A percentile compares a stretch with the other conserved stretches of the same genome.
Evolutionary conservation across 2,888 invertebrate genomes (phyloP).

Genomic region (Nomada fucata): DNA sequence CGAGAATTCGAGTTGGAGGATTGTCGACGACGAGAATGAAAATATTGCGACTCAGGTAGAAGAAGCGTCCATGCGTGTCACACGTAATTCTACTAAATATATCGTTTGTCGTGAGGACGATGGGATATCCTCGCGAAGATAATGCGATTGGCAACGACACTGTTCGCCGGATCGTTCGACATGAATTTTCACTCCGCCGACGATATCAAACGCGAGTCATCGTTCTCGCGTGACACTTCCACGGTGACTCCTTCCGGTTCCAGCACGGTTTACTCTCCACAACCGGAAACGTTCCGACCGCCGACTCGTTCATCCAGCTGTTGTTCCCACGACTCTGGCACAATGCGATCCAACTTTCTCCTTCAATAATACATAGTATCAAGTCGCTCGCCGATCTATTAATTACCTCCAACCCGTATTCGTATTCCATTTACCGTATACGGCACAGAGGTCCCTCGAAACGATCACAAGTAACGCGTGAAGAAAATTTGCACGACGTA

Average conservation of each 20-base stretch:
- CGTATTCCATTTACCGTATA: neutral
- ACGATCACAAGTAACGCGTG: no score
- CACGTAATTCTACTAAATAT: no score
- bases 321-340: constrained; percentile 6
- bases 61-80: no score
- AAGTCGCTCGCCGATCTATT: neutral
- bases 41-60: no score
- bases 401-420: no score
- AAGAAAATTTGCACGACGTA: no score
- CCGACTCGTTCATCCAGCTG: neutral
- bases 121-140: neutral
- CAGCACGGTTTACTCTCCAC: neutral
- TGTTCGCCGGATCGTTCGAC: no score
- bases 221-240: neutral
- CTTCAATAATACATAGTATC: constrained; percentile 26
- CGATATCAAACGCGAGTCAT: neutral
- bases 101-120: neutral
- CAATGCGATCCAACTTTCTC: constrained; percentile 40
- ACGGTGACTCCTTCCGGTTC: constrained; percentile 13
- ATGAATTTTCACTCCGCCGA: no score
- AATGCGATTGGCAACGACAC: neutral
- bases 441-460: neutral
- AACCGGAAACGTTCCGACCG: neutral
- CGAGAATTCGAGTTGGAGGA: no score
- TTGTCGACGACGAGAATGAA: no score